phyloP scores from a whole-genome alignment of 2,888 invertebrate genomes.

The Meiosimyza decipiens region DNA sequence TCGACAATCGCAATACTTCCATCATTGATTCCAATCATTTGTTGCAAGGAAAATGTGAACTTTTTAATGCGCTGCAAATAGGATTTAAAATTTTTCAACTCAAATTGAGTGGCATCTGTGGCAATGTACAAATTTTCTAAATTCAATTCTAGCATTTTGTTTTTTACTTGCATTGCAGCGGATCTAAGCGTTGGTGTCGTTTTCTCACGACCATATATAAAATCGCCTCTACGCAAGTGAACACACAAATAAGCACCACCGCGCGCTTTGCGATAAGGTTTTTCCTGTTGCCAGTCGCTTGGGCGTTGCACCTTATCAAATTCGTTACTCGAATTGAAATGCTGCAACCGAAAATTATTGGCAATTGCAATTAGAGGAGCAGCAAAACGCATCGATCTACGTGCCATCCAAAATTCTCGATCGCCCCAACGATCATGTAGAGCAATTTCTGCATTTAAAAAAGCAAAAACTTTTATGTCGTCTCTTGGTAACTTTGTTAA shows the following conservation, averaged over 20 bases:
- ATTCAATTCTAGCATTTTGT: slow-evolving; percentile 70
- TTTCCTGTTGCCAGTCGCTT: slow-evolving; percentile 71
- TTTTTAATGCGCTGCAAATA: slow-evolving; percentile 56
- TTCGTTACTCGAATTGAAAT: slow-evolving; percentile 74
- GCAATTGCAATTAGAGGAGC: slow-evolving; percentile 75
- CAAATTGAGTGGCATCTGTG: slow-evolving; percentile 78
- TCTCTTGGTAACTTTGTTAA: slow-evolving; percentile 43
- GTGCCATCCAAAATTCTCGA: slow-evolving; percentile 83
- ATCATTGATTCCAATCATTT: slow-evolving; percentile 69
- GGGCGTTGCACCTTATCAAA: slow-evolving; percentile 72
- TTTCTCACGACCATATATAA: slow-evolving; percentile 77
- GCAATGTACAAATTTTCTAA: slow-evolving; percentile 81
- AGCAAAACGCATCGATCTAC: slow-evolving; percentile 93
- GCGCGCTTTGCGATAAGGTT: slow-evolving; percentile 68
- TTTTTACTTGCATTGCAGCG: slow-evolving; percentile 80
- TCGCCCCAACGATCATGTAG: slow-evolving; percentile 90
- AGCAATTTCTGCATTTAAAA: slow-evolving; percentile 82
- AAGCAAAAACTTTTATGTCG: slow-evolving; percentile 53
- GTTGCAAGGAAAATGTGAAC: slow-evolving; percentile 56
- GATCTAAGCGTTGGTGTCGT: slow-evolving; percentile 83
- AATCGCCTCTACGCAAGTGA: slow-evolving; percentile 91
- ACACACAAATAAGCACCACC: slow-evolving; percentile 83
- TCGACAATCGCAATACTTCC: slow-evolving; percentile 94
- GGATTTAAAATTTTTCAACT: slow-evolving; percentile 61
- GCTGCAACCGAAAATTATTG: slow-evolving; percentile 72